A percentile compares a stretch with the other conserved stretches of the same genome.
Evolutionary conservation across 2,797 vertebrate species (phyloP).

Genomic region (Ctenosaura bakeri): DNA sequence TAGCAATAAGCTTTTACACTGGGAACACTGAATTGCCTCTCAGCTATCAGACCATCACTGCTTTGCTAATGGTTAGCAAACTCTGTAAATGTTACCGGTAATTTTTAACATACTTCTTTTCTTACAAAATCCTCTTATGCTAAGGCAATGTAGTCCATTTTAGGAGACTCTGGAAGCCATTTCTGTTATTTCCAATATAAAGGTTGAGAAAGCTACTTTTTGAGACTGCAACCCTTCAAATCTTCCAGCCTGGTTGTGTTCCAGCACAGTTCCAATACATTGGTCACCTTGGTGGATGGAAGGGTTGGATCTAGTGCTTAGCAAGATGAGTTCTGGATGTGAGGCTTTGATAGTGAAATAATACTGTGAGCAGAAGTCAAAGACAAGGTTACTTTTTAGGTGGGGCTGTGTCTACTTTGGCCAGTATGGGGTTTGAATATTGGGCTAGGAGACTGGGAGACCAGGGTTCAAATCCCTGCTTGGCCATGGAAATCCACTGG

Average conservation of each 20-base stretch:
- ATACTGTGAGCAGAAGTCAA: slow-evolving; percentile 3
- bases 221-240: no score
- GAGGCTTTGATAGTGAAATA: slow-evolving; percentile 57
- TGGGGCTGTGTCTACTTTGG: background rate
- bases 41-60: background rate
- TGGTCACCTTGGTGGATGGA: slow-evolving; percentile 39
- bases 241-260: no score
- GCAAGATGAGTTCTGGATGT: slow-evolving; percentile 41
- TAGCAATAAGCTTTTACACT: background rate
- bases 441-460: no score
- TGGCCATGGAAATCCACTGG: no score
- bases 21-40: background rate
- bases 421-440: no score
- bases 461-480: no score
- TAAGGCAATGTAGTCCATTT: slow-evolving; percentile 17
- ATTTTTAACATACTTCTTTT: background rate
- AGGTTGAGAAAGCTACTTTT: no score
- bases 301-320: slow-evolving; percentile 46
- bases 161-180: slow-evolving; percentile 56
- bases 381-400: background rate
- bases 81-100: background rate
- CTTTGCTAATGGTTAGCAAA: background rate
- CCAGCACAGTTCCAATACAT: slow-evolving; percentile 42
- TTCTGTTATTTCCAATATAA: slow-evolving; percentile 55
- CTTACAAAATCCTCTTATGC: background rate